Conservation (phyloP, 2,797 vertebrate genomes). For the Gorsachius magnificus region DNA sequence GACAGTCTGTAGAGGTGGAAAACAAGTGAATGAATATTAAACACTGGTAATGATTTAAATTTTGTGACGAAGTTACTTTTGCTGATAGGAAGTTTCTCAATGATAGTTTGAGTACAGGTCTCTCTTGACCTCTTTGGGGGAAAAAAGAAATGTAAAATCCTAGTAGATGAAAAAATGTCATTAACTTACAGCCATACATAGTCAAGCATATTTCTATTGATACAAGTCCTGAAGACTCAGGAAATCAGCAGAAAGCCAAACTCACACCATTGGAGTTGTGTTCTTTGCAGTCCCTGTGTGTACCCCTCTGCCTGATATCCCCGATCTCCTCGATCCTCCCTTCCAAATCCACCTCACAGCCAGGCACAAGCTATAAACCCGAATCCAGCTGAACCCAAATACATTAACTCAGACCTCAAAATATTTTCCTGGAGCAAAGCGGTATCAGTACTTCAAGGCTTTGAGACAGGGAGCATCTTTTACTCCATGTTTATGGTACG, state of each 20-base stretch:
- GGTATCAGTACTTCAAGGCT: neutral
- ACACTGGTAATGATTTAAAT: neutral
- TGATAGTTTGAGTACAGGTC: neutral
- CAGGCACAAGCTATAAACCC: neutral
- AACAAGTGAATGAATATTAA: neutral
- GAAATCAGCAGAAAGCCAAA: neutral
- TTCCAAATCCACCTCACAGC: neutral
- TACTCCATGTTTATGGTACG: neutral
- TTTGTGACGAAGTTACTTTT: neutral
- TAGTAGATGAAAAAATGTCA: neutral
- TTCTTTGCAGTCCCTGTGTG: neutral
- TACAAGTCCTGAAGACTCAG: neutral
- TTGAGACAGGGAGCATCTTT: neutral
- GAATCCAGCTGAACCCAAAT: neutral
- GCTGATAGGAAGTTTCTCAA: neutral
- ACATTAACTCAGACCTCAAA: neutral
- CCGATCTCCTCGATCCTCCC: neutral
- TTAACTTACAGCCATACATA: neutral
- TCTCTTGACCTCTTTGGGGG: neutral
- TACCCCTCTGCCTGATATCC: neutral
- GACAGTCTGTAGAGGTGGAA: neutral
- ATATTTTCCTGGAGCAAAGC: neutral
- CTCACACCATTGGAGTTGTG: neutral
- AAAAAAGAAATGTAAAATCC: neutral
- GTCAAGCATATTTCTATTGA: neutral